Conservation (phyloP, 2,888 invertebrate genomes). For the Thymelicus acteon region DNA sequence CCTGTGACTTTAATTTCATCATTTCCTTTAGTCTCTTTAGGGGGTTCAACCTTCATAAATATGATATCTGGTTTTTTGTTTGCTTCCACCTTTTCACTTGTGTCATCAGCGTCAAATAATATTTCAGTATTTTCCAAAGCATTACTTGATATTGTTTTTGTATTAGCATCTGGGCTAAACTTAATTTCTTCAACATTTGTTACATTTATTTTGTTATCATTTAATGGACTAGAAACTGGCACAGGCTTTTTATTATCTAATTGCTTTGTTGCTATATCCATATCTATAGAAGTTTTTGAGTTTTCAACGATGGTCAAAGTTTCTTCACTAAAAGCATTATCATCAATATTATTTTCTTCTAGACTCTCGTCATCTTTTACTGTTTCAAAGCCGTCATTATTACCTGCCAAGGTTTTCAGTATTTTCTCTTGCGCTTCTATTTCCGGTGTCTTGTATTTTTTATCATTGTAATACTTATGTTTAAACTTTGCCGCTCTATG, state of each 20-base stretch:
- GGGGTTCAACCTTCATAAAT: conserved; percentile 9
- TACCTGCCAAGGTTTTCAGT: conserved; percentile 47
- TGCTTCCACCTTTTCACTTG: neutral
- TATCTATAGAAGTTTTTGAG: neutral
- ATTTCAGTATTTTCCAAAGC: neutral
- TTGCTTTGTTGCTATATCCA: neutral
- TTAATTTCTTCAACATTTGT: conserved; percentile 1
- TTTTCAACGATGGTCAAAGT: too few species aligned
- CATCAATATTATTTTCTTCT: neutral
- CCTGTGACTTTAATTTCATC: conserved; percentile 8
- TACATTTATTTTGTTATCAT: neutral
- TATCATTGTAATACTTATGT: conserved; percentile 72
- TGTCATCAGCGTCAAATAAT: neutral
- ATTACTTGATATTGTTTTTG: neutral
- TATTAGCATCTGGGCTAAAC: neutral
- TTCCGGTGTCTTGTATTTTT: conserved; percentile 65
- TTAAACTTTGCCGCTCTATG: conserved; percentile 70
- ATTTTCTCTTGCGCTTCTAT: conserved; percentile 63
- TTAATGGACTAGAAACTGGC: conserved; percentile 2
- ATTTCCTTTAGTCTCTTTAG: neutral
- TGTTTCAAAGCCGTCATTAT: conserved; percentile 28
- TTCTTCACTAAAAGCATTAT: conserved; percentile 10
- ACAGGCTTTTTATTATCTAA: neutral
- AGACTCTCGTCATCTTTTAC: conserved; percentile 3
- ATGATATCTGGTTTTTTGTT: conserved; percentile 10